These are phyloP conservation scores for Aculops lycopersici DNA, from an alignment of 1,140 invertebrate species.

Conservation along the genomic window DNA sequence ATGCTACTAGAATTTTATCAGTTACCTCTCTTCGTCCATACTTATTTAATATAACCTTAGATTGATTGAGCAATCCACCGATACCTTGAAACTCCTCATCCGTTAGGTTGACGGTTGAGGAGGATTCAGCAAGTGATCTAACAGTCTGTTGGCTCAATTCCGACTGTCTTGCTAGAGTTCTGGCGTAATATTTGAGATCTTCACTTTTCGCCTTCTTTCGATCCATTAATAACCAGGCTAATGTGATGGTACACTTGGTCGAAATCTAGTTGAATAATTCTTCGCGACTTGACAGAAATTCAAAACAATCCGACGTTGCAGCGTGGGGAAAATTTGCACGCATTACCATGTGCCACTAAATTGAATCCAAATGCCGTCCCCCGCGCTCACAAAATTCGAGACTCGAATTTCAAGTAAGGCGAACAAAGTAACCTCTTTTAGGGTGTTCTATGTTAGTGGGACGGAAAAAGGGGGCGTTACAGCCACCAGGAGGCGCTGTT, in stretches of 20 bases:
- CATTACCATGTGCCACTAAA: too few relatives aligned
- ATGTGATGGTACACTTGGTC: too few relatives aligned
- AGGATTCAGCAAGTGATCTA: conserved; percentile 31
- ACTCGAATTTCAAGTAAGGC: too few relatives aligned
- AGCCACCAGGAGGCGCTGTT: too few relatives aligned
- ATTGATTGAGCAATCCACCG: conserved; percentile 48
- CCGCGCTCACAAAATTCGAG: too few relatives aligned
- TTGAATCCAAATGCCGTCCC: too few relatives aligned
- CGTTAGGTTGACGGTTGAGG: conserved; percentile 25
- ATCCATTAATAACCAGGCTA: conserved; percentile 1
- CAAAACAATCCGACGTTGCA: too few relatives aligned
- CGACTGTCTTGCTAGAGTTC: conserved; percentile 45
- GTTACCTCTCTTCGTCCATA: conserved; percentile 72
- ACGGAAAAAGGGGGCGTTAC: too few relatives aligned
- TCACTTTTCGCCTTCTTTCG: conserved; percentile 10
- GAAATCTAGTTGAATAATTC: not conserved
- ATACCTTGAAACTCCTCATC: conserved; percentile 52
- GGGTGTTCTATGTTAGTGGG: too few relatives aligned
- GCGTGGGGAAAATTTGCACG: too few relatives aligned
- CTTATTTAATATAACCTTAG: conserved; percentile 60
- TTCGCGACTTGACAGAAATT: not conserved
- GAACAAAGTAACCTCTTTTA: too few relatives aligned
- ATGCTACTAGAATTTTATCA: conserved; percentile 58
- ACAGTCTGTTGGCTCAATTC: conserved; percentile 49
- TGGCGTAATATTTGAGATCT: conserved; percentile 14